Evolutionary conservation across 2,888 invertebrate genomes (phyloP).

Genomic region (Stomorhina lunata): DNA sequence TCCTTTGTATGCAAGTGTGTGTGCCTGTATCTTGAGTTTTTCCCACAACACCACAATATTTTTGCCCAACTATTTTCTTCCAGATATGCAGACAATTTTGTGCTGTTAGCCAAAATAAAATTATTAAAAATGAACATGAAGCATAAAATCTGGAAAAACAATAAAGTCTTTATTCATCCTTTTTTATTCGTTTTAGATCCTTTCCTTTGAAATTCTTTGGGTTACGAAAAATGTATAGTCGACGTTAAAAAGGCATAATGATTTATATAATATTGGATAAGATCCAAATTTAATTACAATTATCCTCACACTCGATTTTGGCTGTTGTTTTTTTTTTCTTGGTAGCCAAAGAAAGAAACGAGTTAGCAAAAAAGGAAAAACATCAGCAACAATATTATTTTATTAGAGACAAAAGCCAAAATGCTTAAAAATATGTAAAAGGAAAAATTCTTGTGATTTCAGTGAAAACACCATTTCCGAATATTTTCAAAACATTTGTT

Average conservation of each 20-base stretch:
- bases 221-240: constrained; percentile 54
- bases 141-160: constrained; percentile 19
- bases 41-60: neutral
- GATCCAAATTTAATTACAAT: constrained; percentile 77
- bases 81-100: constrained; percentile 24
- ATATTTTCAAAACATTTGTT: no score
- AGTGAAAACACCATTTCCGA: constrained; percentile 23
- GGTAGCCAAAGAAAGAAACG: constrained; percentile 12
- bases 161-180: constrained; percentile 28
- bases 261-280: constrained; percentile 75
- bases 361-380: neutral
- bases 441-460: neutral
- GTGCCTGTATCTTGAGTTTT: no score
- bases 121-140: constrained; percentile 31
- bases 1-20: neutral
- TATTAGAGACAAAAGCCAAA: constrained; percentile 42
- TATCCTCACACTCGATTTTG: constrained; percentile 63
- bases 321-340: neutral
- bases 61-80: constrained; percentile 39
- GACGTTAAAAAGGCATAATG: constrained; percentile 63
- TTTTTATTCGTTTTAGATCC: neutral
- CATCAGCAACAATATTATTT: constrained; percentile 12
- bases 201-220: constrained; percentile 15
- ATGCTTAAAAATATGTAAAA: constrained; percentile 15
- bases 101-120: constrained; percentile 38